phyloP scores from a whole-genome alignment of 2,888 invertebrate genomes.

The Polymixis lichenea region DNA sequence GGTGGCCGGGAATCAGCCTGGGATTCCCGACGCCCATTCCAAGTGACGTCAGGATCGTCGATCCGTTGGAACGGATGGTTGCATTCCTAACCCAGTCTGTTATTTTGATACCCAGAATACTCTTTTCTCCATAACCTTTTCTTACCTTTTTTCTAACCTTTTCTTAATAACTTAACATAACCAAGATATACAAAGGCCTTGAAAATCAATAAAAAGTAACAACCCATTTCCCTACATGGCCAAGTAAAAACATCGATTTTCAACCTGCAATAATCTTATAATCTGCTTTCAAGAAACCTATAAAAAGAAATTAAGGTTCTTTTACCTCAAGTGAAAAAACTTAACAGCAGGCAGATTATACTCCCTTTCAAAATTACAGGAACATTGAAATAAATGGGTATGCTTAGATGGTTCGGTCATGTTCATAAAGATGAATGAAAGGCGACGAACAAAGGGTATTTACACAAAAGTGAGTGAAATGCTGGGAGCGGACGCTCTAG shows the following conservation, averaged over 20 bases:
- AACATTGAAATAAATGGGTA: conserved; percentile 14
- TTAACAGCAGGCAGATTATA: conserved; percentile 11
- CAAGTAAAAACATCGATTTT: not conserved
- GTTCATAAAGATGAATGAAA: not conserved
- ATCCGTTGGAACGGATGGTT: too few relatives aligned
- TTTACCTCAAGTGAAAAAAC: not conserved
- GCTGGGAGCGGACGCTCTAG: not conserved
- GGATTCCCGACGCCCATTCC: too few relatives aligned
- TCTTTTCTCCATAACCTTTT: too few relatives aligned
- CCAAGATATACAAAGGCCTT: too few relatives aligned
- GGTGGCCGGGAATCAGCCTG: too few relatives aligned
- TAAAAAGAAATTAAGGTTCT: conserved; percentile 17
- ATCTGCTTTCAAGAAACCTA: conserved; percentile 7
- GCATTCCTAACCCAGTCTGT: too few relatives aligned
- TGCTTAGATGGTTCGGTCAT: not conserved
- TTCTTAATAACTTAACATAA: too few relatives aligned
- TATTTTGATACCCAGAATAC: too few relatives aligned
- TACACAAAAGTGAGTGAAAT: not conserved
- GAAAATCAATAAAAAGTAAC: conserved; percentile 27
- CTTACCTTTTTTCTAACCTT: too few relatives aligned
- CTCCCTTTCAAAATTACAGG: conserved; percentile 44
- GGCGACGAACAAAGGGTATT: not conserved
- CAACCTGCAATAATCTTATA: conserved; percentile 23
- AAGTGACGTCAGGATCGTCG: too few relatives aligned
- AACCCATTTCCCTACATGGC: conserved; percentile 1